These are phyloP conservation scores for Caloenas nicobarica DNA, from an alignment of 2,113 vertebrate species.

Conservation along the genomic window DNA sequence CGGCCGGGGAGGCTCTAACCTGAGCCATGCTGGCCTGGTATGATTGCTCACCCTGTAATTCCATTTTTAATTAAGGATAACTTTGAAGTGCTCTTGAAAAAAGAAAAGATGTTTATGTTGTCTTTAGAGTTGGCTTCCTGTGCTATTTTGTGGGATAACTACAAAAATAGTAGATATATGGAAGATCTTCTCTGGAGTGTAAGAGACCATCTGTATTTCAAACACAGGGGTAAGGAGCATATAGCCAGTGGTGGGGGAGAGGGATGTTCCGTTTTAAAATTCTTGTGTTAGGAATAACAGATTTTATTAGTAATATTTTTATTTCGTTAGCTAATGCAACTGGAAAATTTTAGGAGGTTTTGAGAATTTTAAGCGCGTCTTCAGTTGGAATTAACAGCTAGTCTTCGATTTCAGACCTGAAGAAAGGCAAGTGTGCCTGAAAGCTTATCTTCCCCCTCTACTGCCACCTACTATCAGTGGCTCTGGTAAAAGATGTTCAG, in stretches of 20 bases:
- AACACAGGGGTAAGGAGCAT: not conserved
- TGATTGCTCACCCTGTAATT: not conserved
- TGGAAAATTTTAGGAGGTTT: not conserved
- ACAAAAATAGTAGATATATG: not conserved
- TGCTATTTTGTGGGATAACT: not conserved
- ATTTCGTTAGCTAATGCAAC: not conserved
- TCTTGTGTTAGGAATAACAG: not conserved
- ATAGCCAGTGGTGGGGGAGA: not conserved
- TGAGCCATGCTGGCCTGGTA: not conserved
- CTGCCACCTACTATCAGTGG: not conserved
- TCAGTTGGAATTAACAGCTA: not conserved
- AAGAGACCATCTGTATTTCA: not conserved
- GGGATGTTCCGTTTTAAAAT: not conserved
- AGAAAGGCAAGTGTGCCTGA: not conserved
- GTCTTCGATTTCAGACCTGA: not conserved
- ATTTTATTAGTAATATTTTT: not conserved
- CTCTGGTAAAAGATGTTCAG: not conserved
- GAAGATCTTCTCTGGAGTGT: not conserved
- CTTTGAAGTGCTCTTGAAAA: conserved; percentile 34
- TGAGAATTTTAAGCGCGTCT: not conserved
- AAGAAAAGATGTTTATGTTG: not conserved
- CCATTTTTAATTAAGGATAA: not conserved
- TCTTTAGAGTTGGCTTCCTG: not conserved
- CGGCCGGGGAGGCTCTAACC: not conserved
- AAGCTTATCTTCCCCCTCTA: not conserved